Conservation (phyloP, 2,797 vertebrate genomes). For the Amblyopsis hoosieri region DNA sequence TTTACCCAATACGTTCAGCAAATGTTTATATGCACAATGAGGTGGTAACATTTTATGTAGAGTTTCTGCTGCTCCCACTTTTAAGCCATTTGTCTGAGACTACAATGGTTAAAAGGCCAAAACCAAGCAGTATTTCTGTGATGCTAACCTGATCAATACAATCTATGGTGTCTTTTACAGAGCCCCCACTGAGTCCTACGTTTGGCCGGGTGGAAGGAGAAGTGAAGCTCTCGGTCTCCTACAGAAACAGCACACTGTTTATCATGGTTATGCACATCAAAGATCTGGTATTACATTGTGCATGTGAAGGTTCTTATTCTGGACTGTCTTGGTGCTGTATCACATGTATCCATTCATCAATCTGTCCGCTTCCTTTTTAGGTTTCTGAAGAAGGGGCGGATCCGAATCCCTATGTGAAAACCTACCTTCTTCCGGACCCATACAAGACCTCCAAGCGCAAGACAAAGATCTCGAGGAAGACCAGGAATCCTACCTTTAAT, state of each 20-base stretch:
- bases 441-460: slow-evolving; percentile 97
- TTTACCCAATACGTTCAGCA: too few relatives aligned
- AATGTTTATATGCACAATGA: too few relatives aligned
- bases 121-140: too few relatives aligned
- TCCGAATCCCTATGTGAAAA: slow-evolving; percentile 98
- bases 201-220: slow-evolving; percentile 93
- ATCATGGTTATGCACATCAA: slow-evolving; percentile 99
- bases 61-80: too few relatives aligned
- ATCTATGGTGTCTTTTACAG: slow-evolving; percentile 65
- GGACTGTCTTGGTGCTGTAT: not conserved
- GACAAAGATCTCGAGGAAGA: slow-evolving; percentile 95
- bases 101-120: too few relatives aligned
- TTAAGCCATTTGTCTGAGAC: too few relatives aligned
- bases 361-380: slow-evolving; percentile 58
- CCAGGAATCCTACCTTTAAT: slow-evolving; percentile 97
- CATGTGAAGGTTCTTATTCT: not conserved
- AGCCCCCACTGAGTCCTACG: slow-evolving; percentile 84
- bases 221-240: slow-evolving; percentile 95
- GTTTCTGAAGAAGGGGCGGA: slow-evolving; percentile 93
- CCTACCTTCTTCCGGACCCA: slow-evolving; percentile 93
- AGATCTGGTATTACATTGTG: slow-evolving; percentile 82
- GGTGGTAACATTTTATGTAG: too few relatives aligned
- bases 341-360: not conserved
- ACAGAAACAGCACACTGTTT: slow-evolving; percentile 95
- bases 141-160: not conserved